Conservation (phyloP, 2,888 invertebrate genomes). For the Microplitis manilae region DNA sequence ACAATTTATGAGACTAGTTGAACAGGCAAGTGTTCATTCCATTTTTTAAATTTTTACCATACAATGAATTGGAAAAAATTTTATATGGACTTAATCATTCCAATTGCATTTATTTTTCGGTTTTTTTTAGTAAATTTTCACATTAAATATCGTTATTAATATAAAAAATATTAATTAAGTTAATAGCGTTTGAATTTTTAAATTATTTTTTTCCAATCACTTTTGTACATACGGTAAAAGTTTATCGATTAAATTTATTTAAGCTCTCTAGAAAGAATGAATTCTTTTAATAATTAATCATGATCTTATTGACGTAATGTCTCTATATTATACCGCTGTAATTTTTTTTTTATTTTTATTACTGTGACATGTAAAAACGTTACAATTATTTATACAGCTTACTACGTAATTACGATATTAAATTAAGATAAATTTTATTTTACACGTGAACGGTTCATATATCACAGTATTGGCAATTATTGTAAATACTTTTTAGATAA, state of each 20-base stretch:
- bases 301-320: not conserved
- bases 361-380: not conserved
- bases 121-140: constrained; percentile 23
- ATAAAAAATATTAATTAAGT: not conserved
- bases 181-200: too few species aligned
- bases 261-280: not conserved
- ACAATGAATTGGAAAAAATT: constrained; percentile 25
- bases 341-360: not conserved
- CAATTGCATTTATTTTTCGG: constrained; percentile 49
- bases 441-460: not conserved
- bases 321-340: not conserved
- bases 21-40: constrained; percentile 48
- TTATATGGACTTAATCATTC: constrained; percentile 43
- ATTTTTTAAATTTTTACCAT: constrained; percentile 29
- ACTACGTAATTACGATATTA: not conserved
- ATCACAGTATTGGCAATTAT: constrained; percentile 16
- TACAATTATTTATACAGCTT: not conserved
- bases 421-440: not conserved
- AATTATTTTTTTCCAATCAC: too few species aligned
- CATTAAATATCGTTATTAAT: not conserved
- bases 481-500: constrained; percentile 2
- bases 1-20: not conserved
- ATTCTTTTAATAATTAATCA: too few species aligned
- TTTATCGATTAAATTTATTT: not conserved
- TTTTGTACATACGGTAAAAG: too few species aligned